Evolutionary conservation across 2,888 invertebrate species (phyloP).

Genomic region (Hirtodrosophila confusa): DNA sequence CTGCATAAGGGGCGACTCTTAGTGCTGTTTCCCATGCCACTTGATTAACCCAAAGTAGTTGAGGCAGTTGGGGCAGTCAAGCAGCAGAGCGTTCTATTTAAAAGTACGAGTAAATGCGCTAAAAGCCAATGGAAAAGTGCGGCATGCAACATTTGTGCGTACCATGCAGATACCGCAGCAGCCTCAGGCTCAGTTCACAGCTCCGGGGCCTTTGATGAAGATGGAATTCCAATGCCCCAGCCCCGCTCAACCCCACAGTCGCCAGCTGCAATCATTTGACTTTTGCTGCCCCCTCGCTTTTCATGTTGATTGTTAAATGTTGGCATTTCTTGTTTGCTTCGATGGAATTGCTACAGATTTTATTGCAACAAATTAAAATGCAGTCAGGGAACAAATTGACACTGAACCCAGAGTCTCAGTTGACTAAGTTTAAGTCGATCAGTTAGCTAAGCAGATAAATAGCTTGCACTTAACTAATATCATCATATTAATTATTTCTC

Average conservation of each 20-base stretch:
- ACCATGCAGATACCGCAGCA: constrained; percentile 56
- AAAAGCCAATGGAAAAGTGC: constrained; percentile 55
- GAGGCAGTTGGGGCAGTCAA: constrained; percentile 33
- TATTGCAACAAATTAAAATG: constrained; percentile 57
- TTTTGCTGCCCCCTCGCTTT: constrained; percentile 55
- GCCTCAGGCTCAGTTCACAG: constrained; percentile 21
- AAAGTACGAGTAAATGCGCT: constrained; percentile 38
- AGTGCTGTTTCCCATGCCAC: constrained; percentile 71
- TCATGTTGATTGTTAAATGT: constrained; percentile 68
- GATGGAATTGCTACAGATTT: constrained; percentile 63
- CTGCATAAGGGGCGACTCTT: constrained; percentile 22
- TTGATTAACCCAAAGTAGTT: constrained; percentile 67
- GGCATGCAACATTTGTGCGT: constrained; percentile 59
- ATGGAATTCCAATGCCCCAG: constrained; percentile 60
- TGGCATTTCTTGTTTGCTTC: constrained; percentile 51
- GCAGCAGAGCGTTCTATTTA: constrained; percentile 53
- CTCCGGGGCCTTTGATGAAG: constrained; percentile 68
- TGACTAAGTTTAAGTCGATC: too few relatives aligned
- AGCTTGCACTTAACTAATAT: too few relatives aligned
- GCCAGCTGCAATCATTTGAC: constrained; percentile 76
- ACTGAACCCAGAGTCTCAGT: constrained; percentile 6
- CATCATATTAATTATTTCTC: too few relatives aligned
- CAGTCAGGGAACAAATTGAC: constrained; percentile 16
- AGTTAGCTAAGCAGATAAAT: too few relatives aligned
- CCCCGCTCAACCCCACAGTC: constrained; percentile 8